A percentile compares a stretch with the other conserved stretches of the same genome.
Evolutionary conservation across 2,888 invertebrate species (phyloP).

Genomic region (Acleris emargana): DNA sequence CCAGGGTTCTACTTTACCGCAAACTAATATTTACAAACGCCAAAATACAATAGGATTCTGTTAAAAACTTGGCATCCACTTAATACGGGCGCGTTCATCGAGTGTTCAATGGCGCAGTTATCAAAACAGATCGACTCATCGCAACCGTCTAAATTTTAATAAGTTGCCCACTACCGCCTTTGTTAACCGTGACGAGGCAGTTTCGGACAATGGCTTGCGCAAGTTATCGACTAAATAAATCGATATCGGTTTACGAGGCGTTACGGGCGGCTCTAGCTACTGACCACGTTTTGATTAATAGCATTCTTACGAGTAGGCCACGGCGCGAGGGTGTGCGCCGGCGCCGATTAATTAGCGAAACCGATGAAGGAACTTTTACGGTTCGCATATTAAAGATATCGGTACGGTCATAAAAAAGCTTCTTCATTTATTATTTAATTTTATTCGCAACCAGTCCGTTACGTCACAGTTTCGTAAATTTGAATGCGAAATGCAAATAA

Average conservation of each 20-base stretch:
- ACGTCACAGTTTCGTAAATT: slow-evolving; percentile 2
- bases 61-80: slow-evolving; percentile 65
- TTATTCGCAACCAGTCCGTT: slow-evolving; percentile 13
- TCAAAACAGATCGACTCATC: slow-evolving; percentile 80
- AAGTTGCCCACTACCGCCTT: slow-evolving; percentile 83
- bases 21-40: slow-evolving; percentile 66
- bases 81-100: slow-evolving; percentile 58
- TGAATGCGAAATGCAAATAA: slow-evolving; percentile 2
- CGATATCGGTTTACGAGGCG: slow-evolving; percentile 83
- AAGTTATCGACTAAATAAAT: slow-evolving; percentile 82
- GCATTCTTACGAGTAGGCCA: slow-evolving; percentile 64
- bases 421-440: slow-evolving; percentile 31
- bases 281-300: slow-evolving; percentile 83
- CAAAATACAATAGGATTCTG: slow-evolving; percentile 50
- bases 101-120: slow-evolving; percentile 68
- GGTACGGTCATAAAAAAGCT: slow-evolving; percentile 34
- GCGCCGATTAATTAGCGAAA: slow-evolving; percentile 80
- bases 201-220: slow-evolving; percentile 80
- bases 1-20: slow-evolving; percentile 51
- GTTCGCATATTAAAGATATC: slow-evolving; percentile 47
- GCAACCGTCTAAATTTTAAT: slow-evolving; percentile 80
- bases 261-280: slow-evolving; percentile 78
- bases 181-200: slow-evolving; percentile 74
- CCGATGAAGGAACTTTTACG: slow-evolving; percentile 62
- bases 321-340: slow-evolving; percentile 63